Percentiles rank a stretch among this genome's conserved stretches.
Conservation (phyloP, 2,888 invertebrate genomes). For the Hydropsyche betteni region DNA sequence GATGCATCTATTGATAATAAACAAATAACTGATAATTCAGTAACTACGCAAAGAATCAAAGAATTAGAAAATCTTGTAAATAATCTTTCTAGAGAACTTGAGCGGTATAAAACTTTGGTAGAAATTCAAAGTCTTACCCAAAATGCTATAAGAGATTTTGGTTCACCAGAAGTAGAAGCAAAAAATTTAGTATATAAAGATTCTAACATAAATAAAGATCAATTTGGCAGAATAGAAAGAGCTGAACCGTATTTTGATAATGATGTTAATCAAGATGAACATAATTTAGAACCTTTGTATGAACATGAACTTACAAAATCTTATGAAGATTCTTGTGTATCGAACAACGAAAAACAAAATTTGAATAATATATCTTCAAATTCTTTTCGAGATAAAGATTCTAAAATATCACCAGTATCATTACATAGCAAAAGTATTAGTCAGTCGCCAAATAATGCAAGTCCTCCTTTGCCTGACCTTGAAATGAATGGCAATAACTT, state of each 20-base stretch:
- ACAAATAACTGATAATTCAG: constrained; percentile 19
- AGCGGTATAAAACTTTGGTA: constrained; percentile 67
- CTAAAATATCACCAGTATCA: not conserved
- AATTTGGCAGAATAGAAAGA: constrained; percentile 49
- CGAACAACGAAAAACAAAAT: constrained; percentile 46
- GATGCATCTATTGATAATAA: constrained; percentile 23
- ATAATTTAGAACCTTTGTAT: not conserved
- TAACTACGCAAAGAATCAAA: constrained; percentile 53
- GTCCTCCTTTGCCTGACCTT: constrained; percentile 35
- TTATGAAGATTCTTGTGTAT: constrained; percentile 49
- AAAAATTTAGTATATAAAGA: constrained; percentile 54
- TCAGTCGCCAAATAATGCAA: constrained; percentile 2
- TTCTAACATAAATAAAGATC: constrained; percentile 53
- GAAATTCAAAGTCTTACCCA: constrained; percentile 67
- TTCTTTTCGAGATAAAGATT: not conserved
- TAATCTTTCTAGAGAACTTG: constrained; percentile 63
- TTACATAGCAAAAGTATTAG: not conserved
- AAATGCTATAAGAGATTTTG: constrained; percentile 65
- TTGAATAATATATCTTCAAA: not conserved
- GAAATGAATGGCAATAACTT: constrained; percentile 33
- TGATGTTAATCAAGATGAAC: constrained; percentile 40
- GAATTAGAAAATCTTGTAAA: constrained; percentile 58
- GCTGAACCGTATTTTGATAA: constrained; percentile 51
- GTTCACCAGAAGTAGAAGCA: constrained; percentile 58
- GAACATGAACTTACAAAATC: constrained; percentile 44